Conservation (phyloP, 2,888 invertebrate species). For the Acronicta leporina region DNA sequence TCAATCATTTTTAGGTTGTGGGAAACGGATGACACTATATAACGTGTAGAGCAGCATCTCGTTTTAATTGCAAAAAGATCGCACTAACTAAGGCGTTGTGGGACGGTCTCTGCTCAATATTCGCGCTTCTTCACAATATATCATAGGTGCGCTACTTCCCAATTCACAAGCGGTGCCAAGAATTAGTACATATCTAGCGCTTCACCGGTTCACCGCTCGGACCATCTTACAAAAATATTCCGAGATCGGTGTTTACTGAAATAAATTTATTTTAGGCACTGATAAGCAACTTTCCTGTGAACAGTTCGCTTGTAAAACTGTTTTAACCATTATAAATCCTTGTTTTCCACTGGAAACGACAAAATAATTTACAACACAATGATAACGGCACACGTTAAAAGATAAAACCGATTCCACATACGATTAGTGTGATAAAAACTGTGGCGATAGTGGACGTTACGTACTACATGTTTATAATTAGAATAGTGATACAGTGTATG, state of each 20-base stretch:
- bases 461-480: constrained; percentile 61
- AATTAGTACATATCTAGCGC: constrained; percentile 37
- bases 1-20: no score
- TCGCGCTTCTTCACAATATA: neutral
- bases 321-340: constrained; percentile 51
- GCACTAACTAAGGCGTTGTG: no score
- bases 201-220: constrained; percentile 8
- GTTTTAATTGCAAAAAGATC: no score
- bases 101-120: neutral
- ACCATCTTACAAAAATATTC: constrained; percentile 45
- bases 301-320: constrained; percentile 53
- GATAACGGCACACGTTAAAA: constrained; percentile 73
- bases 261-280: constrained; percentile 68
- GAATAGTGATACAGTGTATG: constrained; percentile 47
- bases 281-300: constrained; percentile 35
- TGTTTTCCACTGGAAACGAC: constrained; percentile 70
- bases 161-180: constrained; percentile 53
- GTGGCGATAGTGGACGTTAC: constrained; percentile 59
- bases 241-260: constrained; percentile 40
- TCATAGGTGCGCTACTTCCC: neutral
- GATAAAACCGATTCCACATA: constrained; percentile 71
- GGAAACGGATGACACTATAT: no score
- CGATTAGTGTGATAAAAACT: constrained; percentile 80
- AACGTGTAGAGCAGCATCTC: no score
- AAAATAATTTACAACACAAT: constrained; percentile 77